phyloP scores from a whole-genome alignment of 2,888 invertebrate species.

The Hirudinaria manillensis region DNA sequence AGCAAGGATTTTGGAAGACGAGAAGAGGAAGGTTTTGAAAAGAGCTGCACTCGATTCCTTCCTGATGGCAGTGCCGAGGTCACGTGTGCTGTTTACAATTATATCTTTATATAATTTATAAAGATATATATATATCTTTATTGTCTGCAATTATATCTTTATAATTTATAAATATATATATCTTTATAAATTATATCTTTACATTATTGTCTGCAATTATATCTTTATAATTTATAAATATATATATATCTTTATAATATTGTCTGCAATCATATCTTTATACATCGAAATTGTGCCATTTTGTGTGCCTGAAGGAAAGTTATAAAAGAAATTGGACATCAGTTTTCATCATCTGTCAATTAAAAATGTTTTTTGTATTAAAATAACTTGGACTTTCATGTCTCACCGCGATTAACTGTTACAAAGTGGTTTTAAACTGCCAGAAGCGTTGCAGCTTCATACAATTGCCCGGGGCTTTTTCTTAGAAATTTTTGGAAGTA shows the following conservation, averaged over 20 bases:
- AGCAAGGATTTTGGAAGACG: slow-evolving; percentile 51
- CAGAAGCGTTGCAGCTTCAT: too few species aligned
- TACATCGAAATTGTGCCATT: too few species aligned
- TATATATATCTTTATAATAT: not conserved
- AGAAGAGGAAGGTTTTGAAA: slow-evolving; percentile 51
- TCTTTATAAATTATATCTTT: not conserved
- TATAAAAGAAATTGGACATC: too few species aligned
- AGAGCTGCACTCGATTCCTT: slow-evolving; percentile 54
- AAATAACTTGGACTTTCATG: too few species aligned
- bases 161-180: not conserved
- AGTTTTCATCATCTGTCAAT: too few species aligned
- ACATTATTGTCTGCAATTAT: not conserved
- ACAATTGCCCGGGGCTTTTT: too few species aligned
- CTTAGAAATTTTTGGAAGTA: too few species aligned
- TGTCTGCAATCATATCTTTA: not conserved
- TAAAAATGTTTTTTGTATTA: too few species aligned
- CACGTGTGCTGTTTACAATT: not conserved
- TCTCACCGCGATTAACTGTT: too few species aligned
- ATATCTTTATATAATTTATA: not conserved
- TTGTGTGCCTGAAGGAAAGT: too few species aligned
- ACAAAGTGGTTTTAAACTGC: too few species aligned
- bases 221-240: not conserved
- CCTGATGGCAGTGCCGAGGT: slow-evolving; percentile 54
- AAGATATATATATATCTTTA: not conserved
- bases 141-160: not conserved